phyloP scores from a whole-genome alignment of 2,888 invertebrate species.

The Linnaemya tessellans region DNA sequence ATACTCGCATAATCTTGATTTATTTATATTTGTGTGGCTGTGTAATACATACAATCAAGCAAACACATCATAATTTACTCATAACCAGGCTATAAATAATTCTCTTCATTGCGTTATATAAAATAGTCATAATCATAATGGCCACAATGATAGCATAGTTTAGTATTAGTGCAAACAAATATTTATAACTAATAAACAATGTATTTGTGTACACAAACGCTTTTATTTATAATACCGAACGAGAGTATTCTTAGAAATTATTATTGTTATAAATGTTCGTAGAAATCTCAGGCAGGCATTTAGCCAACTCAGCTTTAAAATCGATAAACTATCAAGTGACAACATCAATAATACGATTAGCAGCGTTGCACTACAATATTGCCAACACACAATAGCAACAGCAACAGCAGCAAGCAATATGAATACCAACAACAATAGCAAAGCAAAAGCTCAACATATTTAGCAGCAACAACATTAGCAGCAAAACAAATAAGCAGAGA shows the following conservation, averaged over 20 bases:
- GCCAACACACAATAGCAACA: conserved; percentile 49
- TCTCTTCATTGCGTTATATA: neutral
- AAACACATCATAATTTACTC: conserved; percentile 19
- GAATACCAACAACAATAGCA: conserved; percentile 3
- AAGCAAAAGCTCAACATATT: neutral
- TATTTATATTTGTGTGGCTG: neutral
- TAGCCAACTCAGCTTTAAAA: conserved; percentile 69
- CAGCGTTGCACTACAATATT: conserved; percentile 72
- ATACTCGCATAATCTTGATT: conserved; percentile 3
- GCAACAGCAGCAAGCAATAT: conserved; percentile 35
- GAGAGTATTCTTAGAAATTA: too few relatives aligned
- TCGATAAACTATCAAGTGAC: conserved; percentile 73
- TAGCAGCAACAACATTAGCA: neutral
- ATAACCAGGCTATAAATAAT: conserved; percentile 28
- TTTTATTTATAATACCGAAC: conserved; percentile 40
- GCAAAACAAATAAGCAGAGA: conserved; percentile 38
- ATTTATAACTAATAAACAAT: conserved; percentile 24
- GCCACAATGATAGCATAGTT: neutral
- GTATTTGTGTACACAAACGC: conserved; percentile 20
- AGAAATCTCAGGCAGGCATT: conserved; percentile 58
- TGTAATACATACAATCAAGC: conserved; percentile 7
- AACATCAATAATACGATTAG: conserved; percentile 75
- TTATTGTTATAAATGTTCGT: conserved; percentile 38
- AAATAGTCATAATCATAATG: conserved; percentile 4
- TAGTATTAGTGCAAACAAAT: conserved; percentile 16